phyloP scores from a whole-genome alignment of 2,797 vertebrate genomes.

The Trachurus trachurus region DNA sequence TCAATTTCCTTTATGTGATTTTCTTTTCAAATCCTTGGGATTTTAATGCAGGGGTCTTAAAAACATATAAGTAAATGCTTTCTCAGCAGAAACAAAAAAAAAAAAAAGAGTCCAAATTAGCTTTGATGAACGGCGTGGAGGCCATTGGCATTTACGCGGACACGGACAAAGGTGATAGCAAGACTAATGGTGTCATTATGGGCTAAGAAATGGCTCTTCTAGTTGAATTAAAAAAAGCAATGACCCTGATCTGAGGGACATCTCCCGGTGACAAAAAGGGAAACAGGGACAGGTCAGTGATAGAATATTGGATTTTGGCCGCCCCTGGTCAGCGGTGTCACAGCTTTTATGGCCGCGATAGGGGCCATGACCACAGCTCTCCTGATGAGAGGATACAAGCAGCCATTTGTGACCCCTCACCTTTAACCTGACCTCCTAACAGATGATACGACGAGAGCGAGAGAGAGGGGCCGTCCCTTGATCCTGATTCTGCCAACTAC shows the following conservation, averaged over 20 bases:
- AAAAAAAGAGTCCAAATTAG: slow-evolving; percentile 54
- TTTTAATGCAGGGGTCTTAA: background rate
- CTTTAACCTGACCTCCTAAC: slow-evolving; percentile 84
- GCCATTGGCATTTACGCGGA: slow-evolving; percentile 70
- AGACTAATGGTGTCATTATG: slow-evolving; percentile 84
- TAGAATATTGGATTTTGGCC: slow-evolving; percentile 87
- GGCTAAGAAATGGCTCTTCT: slow-evolving; percentile 74
- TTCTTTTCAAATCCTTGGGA: slow-evolving; percentile 22
- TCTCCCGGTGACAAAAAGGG: slow-evolving; percentile 72
- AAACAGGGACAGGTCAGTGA: slow-evolving; percentile 75
- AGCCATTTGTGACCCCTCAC: slow-evolving; percentile 88
- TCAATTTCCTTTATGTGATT: slow-evolving; percentile 45
- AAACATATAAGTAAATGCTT: slow-evolving; percentile 24
- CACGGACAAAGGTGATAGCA: slow-evolving; percentile 72
- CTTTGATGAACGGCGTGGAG: slow-evolving; percentile 39
- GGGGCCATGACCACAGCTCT: slow-evolving; percentile 73
- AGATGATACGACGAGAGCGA: slow-evolving; percentile 61
- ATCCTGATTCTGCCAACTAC: slow-evolving; percentile 49
- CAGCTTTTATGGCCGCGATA: slow-evolving; percentile 84
- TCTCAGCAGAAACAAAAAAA: slow-evolving; percentile 26
- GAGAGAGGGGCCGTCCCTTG: slow-evolving; percentile 27
- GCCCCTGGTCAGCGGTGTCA: slow-evolving; percentile 82
- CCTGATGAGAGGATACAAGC: slow-evolving; percentile 87
- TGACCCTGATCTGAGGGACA: slow-evolving; percentile 84
- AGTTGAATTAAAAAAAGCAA: slow-evolving; percentile 86